These are phyloP conservation scores for Amblyopsis hoosieri DNA, from an alignment of 2,797 vertebrate genomes.

Conservation along the genomic window DNA sequence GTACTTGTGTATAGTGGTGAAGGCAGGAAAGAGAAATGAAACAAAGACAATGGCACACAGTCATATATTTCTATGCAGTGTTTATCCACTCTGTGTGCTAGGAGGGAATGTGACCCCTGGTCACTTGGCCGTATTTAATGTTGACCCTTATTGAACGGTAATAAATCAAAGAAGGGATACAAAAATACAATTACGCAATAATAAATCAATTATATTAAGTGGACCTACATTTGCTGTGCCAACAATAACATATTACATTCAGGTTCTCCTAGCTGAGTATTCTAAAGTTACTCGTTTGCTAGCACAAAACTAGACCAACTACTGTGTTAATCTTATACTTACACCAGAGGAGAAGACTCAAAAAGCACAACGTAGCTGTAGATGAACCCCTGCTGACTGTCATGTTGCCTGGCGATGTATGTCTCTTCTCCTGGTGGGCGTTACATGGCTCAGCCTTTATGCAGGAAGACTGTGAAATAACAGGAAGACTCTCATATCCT, in stretches of 20 bases:
- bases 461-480: constrained; percentile 80
- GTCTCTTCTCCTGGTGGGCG: constrained; percentile 56
- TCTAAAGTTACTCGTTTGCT: neutral
- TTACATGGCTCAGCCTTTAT: constrained; percentile 73
- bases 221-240: no score
- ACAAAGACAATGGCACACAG: constrained; percentile 12
- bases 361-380: constrained; percentile 45
- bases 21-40: constrained; percentile 21
- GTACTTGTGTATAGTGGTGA: neutral
- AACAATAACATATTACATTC: no score
- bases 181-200: no score
- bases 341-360: constrained; percentile 64
- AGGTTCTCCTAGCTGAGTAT: no score
- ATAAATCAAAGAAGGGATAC: no score
- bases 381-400: constrained; percentile 38
- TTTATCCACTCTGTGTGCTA: constrained; percentile 54
- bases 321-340: constrained; percentile 46
- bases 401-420: constrained; percentile 58
- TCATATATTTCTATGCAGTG: neutral
- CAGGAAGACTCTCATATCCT: constrained; percentile 80
- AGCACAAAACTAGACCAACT: neutral
- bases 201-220: no score
- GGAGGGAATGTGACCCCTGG: constrained; percentile 17
- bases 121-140: neutral
- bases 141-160: neutral